Base-by-base conservation (phyloP, 2,888 invertebrate species). In the Mimachlamys varia region DNA sequence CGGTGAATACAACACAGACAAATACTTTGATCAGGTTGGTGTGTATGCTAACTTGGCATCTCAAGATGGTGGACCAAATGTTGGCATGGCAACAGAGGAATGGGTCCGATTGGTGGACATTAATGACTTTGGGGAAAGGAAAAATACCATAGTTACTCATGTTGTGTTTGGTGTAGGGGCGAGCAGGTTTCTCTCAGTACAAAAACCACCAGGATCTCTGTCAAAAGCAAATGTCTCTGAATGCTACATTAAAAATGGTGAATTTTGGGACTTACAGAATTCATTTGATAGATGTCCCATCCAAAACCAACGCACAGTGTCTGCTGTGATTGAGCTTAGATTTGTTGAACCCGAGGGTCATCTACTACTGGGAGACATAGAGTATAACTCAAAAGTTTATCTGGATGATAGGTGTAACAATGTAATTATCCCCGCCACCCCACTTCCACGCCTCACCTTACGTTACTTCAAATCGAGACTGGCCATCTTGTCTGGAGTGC, bases 11-110 rank as follows among this genome's bases (percentile, higher is more conserved):
- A 90, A 95, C 76, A 93, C 93, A 38, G 89, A 92, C n/a, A 92
- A 94, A 13, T 95, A 95, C 92, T 94, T 95, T 88, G 89, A 93
- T 19, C 92, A 93, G 87, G 92, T 92, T 88, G 93, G 94, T 49
- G 90, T 94, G 27, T 94, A 92, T 88, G 89, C 89, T 12, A 90
- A 91, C 53, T 49, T 89, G n/a, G 89, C 55, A 12, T 53, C 88
- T 0, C 89, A 92, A n/a, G 33, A 91, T 27, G 89, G 91, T 27
- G 88, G 88, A 0, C 37, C 58, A 19, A 37, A 62, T 44, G 88
- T 37, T 15, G 88, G 88, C 17, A 89, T 37, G 58, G 38, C 15
- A 19, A n/a, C 49, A 22, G 89, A 87, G 49, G 91, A 94, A 89
- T 94, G 93, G 94, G 90, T 94, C 50, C 90, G 92, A n/a, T 88